Evolutionary conservation across 2,113 vertebrate genomes (phyloP).

Genomic region (Barbus barbus): DNA sequence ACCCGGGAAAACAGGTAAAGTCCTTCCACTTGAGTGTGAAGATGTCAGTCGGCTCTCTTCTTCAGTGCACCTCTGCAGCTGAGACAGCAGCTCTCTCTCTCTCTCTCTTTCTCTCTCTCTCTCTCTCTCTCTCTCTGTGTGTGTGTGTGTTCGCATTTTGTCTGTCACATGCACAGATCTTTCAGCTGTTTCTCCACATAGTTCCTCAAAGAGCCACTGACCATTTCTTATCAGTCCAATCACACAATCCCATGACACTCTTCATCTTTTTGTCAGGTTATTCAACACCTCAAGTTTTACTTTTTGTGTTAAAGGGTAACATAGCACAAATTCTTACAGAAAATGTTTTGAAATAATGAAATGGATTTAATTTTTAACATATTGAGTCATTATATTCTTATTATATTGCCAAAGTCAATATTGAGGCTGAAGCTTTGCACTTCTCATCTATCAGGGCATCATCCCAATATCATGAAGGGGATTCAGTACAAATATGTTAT

Average conservation of each 20-base stretch:
- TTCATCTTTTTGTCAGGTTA: neutral
- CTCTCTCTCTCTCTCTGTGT: neutral
- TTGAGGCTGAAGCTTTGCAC: too few relatives aligned
- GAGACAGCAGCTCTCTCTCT: conserved; percentile 39
- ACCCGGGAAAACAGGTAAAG: conserved; percentile 1
- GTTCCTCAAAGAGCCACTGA: neutral
- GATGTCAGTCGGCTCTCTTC: neutral
- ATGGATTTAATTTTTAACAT: too few relatives aligned
- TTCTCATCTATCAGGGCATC: too few relatives aligned
- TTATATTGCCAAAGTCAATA: too few relatives aligned
- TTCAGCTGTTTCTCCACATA: conserved; percentile 12
- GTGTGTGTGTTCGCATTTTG: neutral
- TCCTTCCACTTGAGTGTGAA: conserved; percentile 40
- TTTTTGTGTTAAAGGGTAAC: neutral
- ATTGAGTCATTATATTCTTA: too few relatives aligned
- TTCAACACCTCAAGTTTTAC: neutral
- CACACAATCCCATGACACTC: neutral
- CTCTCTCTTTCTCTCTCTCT: neutral
- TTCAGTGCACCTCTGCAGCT: conserved; percentile 26
- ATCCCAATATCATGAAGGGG: too few relatives aligned
- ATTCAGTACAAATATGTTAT: too few relatives aligned
- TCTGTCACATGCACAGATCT: conserved; percentile 17
- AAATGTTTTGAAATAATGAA: too few relatives aligned
- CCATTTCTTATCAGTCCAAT: neutral
- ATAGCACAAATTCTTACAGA: neutral